phyloP scores from a whole-genome alignment of 2,113 vertebrate genomes.

The Phrynosoma blainvillii region DNA sequence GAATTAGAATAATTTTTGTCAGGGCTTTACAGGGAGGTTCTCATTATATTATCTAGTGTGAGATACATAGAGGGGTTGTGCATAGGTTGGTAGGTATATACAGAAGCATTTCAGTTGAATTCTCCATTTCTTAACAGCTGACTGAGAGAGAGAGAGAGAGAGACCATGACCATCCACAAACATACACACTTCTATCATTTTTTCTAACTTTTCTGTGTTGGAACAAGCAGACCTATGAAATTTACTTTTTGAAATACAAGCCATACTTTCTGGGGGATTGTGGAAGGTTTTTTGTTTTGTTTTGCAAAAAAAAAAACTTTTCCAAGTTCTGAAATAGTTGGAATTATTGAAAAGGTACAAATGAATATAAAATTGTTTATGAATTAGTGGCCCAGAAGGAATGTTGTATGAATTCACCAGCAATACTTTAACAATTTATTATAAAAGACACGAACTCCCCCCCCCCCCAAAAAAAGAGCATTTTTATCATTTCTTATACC shows the following conservation, averaged over 20 bases:
- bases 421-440: slow-evolving; percentile 43
- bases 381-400: neutral
- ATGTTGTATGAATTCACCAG: slow-evolving; percentile 30
- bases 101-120: neutral
- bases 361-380: neutral
- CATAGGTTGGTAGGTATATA: neutral
- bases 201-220: neutral
- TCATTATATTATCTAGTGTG: neutral
- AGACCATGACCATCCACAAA: neutral
- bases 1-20: no score
- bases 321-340: neutral
- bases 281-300: no score
- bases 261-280: no score
- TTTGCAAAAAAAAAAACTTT: no score
- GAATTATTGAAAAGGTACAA: neutral
- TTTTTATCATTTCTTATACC: slow-evolving; percentile 44
- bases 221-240: neutral
- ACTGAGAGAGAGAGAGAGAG: neutral
- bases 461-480: slow-evolving; percentile 22
- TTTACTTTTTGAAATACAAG: neutral
- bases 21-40: no score
- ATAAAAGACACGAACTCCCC: slow-evolving; percentile 56
- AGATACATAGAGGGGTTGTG: neutral
- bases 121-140: neutral
- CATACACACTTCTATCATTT: no score